Conservation (phyloP, 2,888 invertebrate species). For the Callinectes sapidus region DNA sequence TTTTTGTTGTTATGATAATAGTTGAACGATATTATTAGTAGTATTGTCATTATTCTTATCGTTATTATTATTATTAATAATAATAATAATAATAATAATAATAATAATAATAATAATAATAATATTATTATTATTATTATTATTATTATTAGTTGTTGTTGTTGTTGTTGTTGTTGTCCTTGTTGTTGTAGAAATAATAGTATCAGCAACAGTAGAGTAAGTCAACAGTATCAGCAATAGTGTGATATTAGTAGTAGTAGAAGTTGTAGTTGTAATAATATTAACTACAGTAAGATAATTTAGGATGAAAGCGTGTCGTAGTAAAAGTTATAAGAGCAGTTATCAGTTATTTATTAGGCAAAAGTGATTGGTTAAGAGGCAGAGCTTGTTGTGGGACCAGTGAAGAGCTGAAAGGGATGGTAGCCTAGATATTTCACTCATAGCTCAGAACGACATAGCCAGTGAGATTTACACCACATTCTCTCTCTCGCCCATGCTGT, state of each 20-base stretch:
- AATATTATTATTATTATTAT: too few species aligned
- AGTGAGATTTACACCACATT: not conserved
- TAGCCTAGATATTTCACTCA: too few species aligned
- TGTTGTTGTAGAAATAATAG: not conserved
- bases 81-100: not conserved
- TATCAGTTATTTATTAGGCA: too few species aligned
- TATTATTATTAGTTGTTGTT: too few species aligned
- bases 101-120: not conserved
- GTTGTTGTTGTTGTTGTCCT: too few species aligned
- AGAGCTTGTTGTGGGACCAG: too few species aligned
- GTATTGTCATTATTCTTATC: not conserved
- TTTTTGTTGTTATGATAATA: not conserved
- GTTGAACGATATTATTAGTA: not conserved
- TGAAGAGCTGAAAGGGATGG: too few species aligned
- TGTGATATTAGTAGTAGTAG: not conserved
- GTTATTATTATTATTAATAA: not conserved
- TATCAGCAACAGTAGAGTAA: not conserved
- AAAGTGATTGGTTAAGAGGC: too few species aligned
- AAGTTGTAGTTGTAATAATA: not conserved
- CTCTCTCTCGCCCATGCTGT: not conserved
- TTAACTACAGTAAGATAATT: not conserved
- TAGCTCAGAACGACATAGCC: too few species aligned
- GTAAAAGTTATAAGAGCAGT: too few species aligned
- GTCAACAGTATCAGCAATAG: not conserved
- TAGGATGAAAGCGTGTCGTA: not conserved